Conservation (phyloP, 2,113 vertebrate species). For the Gallinago undulata region DNA sequence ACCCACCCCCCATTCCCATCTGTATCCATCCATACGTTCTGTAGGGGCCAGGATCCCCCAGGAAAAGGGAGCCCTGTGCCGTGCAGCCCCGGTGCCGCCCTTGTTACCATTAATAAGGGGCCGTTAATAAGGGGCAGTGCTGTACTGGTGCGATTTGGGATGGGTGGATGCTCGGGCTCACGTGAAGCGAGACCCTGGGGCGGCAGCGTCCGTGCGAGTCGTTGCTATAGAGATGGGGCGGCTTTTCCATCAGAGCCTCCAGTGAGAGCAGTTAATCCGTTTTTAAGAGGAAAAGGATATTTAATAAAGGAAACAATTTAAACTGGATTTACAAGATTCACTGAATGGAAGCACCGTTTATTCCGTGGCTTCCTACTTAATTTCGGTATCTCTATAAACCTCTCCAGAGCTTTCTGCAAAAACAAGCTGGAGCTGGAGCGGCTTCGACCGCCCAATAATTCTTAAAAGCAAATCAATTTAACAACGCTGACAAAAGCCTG, state of each 20-base stretch:
- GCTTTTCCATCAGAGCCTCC: neutral
- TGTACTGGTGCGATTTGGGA: accelerated
- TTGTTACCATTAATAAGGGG: no score
- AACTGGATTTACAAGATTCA: constrained; percentile 29
- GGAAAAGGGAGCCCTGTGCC: neutral
- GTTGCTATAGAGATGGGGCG: neutral
- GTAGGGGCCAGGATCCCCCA: neutral
- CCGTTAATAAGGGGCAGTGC: neutral
- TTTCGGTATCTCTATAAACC: constrained; percentile 25
- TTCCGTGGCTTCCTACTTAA: neutral
- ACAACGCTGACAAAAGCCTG: neutral
- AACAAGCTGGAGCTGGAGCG: neutral
- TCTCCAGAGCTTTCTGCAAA: neutral
- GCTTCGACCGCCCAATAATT: neutral
- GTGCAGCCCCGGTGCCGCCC: accelerated
- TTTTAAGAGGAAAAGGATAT: constrained; percentile 54
- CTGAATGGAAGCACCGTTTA: constrained; percentile 7
- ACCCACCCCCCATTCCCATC: accelerated
- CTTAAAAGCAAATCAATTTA: constrained; percentile 11
- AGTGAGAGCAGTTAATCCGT: constrained; percentile 25
- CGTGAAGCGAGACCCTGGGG: accelerated
- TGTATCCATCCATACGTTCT: neutral
- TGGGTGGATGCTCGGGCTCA: accelerated
- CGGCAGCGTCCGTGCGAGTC: accelerated
- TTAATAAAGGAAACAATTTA: constrained; percentile 61